Evolutionary conservation across 2,113 vertebrate species (phyloP).

Genomic region (Phodopus roborovskii): DNA sequence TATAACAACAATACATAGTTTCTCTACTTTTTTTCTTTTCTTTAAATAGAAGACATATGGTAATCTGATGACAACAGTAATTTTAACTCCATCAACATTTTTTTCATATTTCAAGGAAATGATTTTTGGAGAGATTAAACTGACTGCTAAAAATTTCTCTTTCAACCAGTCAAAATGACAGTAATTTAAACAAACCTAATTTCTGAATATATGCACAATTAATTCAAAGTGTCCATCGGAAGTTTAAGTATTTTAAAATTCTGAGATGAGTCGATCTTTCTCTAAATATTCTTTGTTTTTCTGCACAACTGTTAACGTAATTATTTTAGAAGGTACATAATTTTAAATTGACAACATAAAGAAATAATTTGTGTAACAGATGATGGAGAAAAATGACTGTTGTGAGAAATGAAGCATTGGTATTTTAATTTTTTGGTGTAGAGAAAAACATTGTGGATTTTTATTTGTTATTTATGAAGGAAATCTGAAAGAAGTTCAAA

Average conservation of each 20-base stretch:
- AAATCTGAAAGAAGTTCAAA: conserved; percentile 44
- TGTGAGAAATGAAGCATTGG: not conserved
- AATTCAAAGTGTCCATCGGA: not conserved
- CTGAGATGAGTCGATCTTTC: not conserved
- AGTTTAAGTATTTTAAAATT: conserved; percentile 1
- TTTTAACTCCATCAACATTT: conserved; percentile 26
- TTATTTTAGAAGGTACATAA: not conserved
- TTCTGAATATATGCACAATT: not conserved
- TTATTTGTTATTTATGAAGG: not conserved
- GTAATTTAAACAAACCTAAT: not conserved
- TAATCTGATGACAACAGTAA: not conserved
- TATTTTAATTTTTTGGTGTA: not conserved
- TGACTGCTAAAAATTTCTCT: not conserved
- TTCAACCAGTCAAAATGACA: not conserved
- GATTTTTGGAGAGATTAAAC: not conserved
- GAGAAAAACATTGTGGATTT: not conserved
- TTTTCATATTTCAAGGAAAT: conserved; percentile 19
- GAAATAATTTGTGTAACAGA: not conserved
- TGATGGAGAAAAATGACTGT: not conserved
- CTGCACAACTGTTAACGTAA: not conserved
- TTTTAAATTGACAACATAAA: not conserved
- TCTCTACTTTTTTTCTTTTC: not conserved
- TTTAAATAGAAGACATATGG: not conserved
- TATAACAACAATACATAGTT: not conserved
- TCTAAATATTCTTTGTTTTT: not conserved